These are phyloP conservation scores for Oreortyx pictus DNA, from an alignment of 2,797 vertebrate species.

Conservation along the genomic window DNA sequence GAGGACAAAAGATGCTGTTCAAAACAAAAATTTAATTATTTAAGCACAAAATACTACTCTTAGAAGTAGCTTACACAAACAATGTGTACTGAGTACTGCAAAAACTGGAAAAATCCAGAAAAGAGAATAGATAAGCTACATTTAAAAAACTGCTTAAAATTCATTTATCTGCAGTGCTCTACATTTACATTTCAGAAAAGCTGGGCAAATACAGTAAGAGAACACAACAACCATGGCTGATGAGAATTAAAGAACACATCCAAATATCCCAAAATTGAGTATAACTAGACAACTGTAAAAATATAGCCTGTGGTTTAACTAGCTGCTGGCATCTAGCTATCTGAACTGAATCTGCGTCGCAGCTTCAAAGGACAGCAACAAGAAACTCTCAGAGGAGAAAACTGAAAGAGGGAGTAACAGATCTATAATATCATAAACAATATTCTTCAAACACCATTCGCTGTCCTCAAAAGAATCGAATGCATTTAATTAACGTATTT, in stretches of 20 bases:
- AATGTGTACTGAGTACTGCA: neutral
- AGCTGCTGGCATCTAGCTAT: neutral
- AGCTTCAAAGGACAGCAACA: neutral
- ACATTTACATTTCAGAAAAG: conserved; percentile 4
- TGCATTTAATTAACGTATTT: neutral
- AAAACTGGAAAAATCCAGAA: neutral
- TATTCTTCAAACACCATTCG: neutral
- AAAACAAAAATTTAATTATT: conserved; percentile 66
- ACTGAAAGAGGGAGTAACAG: neutral
- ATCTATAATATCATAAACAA: neutral
- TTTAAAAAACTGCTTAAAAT: neutral
- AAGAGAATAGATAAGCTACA: neutral
- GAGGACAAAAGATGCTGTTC: conserved; percentile 96
- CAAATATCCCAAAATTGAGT: neutral
- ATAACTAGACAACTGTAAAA: neutral
- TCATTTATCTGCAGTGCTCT: neutral
- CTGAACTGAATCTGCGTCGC: neutral
- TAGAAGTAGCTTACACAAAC: neutral
- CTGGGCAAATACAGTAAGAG: neutral
- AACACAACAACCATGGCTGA: neutral
- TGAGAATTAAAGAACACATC: neutral
- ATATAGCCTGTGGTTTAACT: neutral
- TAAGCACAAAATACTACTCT: neutral
- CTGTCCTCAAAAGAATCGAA: neutral
- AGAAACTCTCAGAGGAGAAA: neutral